Evolutionary conservation across 64 coral and sea anemone species (phyloP).

Genomic region (Trachythela sp.): DNA sequence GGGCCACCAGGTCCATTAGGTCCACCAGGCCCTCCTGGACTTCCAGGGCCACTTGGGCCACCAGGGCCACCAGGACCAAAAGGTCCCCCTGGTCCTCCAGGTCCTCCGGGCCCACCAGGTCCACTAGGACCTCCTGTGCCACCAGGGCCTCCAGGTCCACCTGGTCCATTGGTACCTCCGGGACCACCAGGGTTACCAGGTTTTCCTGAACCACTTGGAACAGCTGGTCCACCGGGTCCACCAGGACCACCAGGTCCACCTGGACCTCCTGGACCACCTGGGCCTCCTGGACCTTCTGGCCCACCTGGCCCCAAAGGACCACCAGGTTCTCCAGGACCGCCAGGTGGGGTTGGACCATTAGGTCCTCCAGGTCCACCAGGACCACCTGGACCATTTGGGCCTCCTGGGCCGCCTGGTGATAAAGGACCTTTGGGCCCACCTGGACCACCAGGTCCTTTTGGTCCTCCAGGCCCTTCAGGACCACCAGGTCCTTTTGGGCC

Average conservation of each 20-base stretch:
- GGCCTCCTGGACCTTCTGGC: conserved; percentile 1
- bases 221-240: too few species aligned
- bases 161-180: too few species aligned
- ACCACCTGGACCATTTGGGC: conserved; percentile 31
- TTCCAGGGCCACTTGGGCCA: neutral
- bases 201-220: too few species aligned
- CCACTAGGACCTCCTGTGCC: neutral
- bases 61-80: conserved; percentile 13
- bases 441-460: neutral
- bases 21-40: neutral
- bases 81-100: conserved; percentile 22
- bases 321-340: conserved; percentile 1
- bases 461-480: neutral
- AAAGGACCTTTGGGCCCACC: neutral
- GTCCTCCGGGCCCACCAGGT: conserved; percentile 40
- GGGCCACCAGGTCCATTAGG: conserved; percentile 21
- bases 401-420: conserved; percentile 31
- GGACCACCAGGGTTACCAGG: neutral
- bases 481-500: neutral
- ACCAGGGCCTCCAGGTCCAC: neutral
- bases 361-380: conserved; percentile 29
- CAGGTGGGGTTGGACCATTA: conserved; percentile 4
- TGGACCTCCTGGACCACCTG: neutral
- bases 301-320: neutral
- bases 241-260: too few species aligned